A percentile compares a stretch with the other conserved stretches of the same genome.
These are phyloP conservation scores for Gryon sp. DNA, from an alignment of 1,140 invertebrate species.

Conservation along the genomic window DNA sequence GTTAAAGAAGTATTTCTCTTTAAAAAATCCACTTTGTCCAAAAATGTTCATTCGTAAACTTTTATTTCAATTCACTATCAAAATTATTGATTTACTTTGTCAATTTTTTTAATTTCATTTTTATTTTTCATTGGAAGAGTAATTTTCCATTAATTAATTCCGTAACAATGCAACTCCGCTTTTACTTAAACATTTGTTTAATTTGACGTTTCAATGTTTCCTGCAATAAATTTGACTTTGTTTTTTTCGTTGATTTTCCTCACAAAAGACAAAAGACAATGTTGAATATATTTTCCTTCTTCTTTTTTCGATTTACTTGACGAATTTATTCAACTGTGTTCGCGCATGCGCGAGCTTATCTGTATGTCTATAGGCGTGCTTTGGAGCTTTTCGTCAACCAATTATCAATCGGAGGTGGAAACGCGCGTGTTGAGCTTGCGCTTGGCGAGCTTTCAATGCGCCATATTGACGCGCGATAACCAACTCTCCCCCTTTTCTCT, in stretches of 20 bases:
- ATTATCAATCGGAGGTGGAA: slow-evolving; percentile 14
- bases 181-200: background rate
- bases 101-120: too few relatives aligned
- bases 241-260: background rate
- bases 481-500: background rate
- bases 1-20: too few relatives aligned
- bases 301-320: background rate
- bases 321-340: background rate
- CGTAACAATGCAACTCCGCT: background rate
- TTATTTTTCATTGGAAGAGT: too few relatives aligned
- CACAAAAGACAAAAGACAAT: background rate
- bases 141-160: background rate
- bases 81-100: too few relatives aligned
- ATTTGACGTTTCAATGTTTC: slow-evolving; percentile 13
- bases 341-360: slow-evolving; percentile 12
- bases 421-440: slow-evolving; percentile 15
- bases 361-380: slow-evolving; percentile 13
- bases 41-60: too few relatives aligned
- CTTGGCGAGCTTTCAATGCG: slow-evolving; percentile 1
- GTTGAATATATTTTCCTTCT: too few relatives aligned
- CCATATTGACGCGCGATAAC: slow-evolving; percentile 23
- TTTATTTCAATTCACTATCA: too few relatives aligned
- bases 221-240: slow-evolving; percentile 11
- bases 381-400: slow-evolving; percentile 17
- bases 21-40: too few relatives aligned